Evolutionary conservation across 2,888 invertebrate genomes (phyloP), one percentile per base, ranked within the genome.

Genomic region (Dione juno): DNA sequence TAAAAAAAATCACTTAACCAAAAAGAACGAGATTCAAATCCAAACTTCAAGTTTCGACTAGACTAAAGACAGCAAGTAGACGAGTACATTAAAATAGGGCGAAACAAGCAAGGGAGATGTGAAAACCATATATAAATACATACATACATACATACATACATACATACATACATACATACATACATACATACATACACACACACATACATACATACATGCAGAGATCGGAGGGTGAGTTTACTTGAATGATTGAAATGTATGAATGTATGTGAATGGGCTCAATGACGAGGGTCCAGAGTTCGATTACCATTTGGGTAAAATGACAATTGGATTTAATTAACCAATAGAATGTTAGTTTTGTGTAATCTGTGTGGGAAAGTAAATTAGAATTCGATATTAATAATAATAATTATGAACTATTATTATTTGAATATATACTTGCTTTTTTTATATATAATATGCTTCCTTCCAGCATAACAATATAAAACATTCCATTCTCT

Each of bases 91-190:
- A 16, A 61, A 65, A 69, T 40, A 40, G 40, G 16, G 37, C 69
- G 64, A 65, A 66, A 74, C 74, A 74, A 76, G 69, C 69, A 67
- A 73, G 72, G 66, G 75, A 76, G 73, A 77, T 76, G 72, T 71
- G 73, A 76, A 76, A 75, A 72, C 67, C 69, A 65, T 71, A 67
- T 65, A 66, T 50, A 68, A 2, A 28, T 5, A 28, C 28, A 28
- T 28, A 28, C 28, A 28, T 28, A 28, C 28, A 28, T 28, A 28
- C 28, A 28, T 28, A n/a, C n/a, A n/a, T n/a, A n/a, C n/a, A 65
- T 71, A 67, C 66, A 66, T 50, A 68, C 28, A 28, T 5, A 28
- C 28, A 28, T 28, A 28, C 28, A 28, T 28, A 28, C 28, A 28
- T 28, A 28, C 28, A 28, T 28, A n/a, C n/a, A n/a, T n/a, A n/a